Conservation (phyloP, 2,888 invertebrate species). For the Rhagonycha lutea region DNA sequence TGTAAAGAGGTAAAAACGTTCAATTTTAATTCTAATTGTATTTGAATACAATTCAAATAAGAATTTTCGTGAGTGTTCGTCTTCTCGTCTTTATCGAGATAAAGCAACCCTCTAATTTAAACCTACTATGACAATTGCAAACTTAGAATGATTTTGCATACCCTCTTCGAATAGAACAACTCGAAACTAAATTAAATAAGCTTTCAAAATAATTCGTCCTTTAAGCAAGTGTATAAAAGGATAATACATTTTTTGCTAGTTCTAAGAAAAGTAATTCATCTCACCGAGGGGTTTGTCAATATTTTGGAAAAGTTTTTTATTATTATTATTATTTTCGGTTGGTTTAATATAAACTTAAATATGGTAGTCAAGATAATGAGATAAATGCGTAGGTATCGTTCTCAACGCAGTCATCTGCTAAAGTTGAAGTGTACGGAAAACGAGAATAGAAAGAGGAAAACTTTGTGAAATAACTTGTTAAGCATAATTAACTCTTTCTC, state of each 20-base stretch:
- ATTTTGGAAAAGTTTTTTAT: not conserved
- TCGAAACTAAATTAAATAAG: conserved; percentile 17
- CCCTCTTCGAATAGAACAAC: conserved; percentile 17
- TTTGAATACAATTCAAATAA: conserved; percentile 38
- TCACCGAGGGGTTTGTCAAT: not conserved
- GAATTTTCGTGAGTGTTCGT: conserved; percentile 27
- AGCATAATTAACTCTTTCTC: conserved; percentile 55
- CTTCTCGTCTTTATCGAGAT: conserved; percentile 24
- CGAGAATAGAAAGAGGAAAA: conserved; percentile 43
- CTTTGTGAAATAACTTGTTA: conserved; percentile 52
- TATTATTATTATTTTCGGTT: not conserved
- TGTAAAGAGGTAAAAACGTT: conserved; percentile 33
- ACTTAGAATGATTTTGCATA: conserved; percentile 31
- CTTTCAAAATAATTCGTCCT: conserved; percentile 10
- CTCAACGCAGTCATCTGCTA: conserved; percentile 14
- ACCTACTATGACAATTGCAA: conserved; percentile 27
- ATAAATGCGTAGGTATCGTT: conserved; percentile 12
- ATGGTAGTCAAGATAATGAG: not conserved
- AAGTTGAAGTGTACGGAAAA: conserved; percentile 25
- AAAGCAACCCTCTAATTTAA: conserved; percentile 29
- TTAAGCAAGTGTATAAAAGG: not conserved
- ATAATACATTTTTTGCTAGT: not conserved
- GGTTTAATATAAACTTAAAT: not conserved
- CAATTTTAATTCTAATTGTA: conserved; percentile 40
- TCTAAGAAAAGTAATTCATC: not conserved